phyloP scores from a whole-genome alignment of 2,797 vertebrate species.

The Anomalospiza imberbis region DNA sequence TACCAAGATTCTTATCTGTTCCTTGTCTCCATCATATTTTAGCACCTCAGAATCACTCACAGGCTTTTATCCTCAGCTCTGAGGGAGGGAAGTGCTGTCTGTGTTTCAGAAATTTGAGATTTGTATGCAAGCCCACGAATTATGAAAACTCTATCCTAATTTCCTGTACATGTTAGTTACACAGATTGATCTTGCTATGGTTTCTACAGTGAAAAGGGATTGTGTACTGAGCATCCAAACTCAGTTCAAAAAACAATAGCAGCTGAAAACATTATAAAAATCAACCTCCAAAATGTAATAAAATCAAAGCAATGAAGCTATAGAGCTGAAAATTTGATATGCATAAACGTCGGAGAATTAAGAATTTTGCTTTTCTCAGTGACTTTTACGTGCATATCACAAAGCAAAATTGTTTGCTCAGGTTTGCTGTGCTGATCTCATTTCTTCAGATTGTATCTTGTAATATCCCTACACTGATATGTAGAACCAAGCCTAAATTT shows the following conservation, averaged over 20 bases:
- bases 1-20: not conserved
- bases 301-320: not conserved
- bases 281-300: not conserved
- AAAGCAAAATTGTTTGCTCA: not conserved
- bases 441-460: not conserved
- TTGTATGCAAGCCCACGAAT: constrained; percentile 25
- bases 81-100: not conserved
- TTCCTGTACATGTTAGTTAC: constrained; percentile 20
- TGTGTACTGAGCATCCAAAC: not conserved
- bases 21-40: constrained; percentile 5
- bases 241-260: not conserved
- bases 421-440: not conserved
- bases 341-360: not conserved
- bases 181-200: not conserved
- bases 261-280: not conserved
- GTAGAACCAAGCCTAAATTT: not conserved
- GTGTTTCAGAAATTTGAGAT: constrained; percentile 16
- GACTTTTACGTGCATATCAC: not conserved
- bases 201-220: not conserved
- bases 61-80: not conserved
- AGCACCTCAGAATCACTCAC: not conserved
- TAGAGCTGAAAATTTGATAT: not conserved
- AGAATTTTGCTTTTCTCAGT: not conserved
- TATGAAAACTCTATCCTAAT: constrained; percentile 26
- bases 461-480: not conserved